Evolutionary conservation across 1,140 invertebrate species (phyloP).

Genomic region (Ganaspis sp.): DNA sequence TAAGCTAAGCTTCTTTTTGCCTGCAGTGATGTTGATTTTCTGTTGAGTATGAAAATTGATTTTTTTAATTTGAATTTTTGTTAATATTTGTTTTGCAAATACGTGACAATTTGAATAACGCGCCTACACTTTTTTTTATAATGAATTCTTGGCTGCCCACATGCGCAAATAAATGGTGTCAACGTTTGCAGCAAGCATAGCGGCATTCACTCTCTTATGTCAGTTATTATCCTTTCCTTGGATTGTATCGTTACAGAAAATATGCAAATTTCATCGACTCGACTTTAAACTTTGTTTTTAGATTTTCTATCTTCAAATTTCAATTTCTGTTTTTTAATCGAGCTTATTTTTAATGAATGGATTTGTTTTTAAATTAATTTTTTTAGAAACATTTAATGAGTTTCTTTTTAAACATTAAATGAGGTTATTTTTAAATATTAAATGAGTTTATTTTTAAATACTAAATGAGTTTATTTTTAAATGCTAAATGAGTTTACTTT

Average conservation of each 20-base stretch:
- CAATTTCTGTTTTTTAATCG: no score
- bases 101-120: background rate
- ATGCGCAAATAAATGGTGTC: background rate
- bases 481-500: no score
- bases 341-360: no score
- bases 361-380: no score
- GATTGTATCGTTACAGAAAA: background rate
- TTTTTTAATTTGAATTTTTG: background rate
- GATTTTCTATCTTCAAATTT: no score
- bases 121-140: background rate
- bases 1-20: background rate
- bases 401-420: no score
- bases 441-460: no score
- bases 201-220: background rate
- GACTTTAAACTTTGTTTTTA: background rate
- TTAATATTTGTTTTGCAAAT: background rate
- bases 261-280: background rate
- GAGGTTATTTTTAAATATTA: no score
- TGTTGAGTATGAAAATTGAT: background rate
- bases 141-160: background rate
- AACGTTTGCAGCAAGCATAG: background rate
- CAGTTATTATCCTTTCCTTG: background rate
- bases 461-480: no score
- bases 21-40: background rate
- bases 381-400: no score